Evolutionary conservation across 2,888 invertebrate genomes (phyloP).

Genomic region (Aphrophora alni): DNA sequence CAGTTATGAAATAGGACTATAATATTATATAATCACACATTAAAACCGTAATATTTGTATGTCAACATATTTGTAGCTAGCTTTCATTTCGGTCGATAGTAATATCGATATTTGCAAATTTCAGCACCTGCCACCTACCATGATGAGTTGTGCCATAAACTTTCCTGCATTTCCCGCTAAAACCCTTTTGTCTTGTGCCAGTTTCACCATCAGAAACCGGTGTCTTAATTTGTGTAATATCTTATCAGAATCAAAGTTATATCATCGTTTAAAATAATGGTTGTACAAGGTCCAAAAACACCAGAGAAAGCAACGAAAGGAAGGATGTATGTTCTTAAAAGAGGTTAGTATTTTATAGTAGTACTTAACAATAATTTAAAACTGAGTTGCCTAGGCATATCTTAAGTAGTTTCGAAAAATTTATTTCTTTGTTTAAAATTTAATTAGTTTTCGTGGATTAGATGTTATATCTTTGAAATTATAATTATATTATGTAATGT

Average conservation of each 20-base stretch:
- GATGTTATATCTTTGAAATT: too few relatives aligned
- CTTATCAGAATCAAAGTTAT: not conserved
- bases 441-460: too few relatives aligned
- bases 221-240: not conserved
- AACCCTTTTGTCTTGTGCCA: not conserved
- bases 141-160: not conserved
- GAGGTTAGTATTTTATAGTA: conserved; percentile 57
- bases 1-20: too few relatives aligned
- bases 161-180: not conserved
- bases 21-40: too few relatives aligned
- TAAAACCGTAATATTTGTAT: too few relatives aligned
- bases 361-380: not conserved
- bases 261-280: not conserved
- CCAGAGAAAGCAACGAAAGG: conserved; percentile 48
- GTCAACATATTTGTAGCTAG: too few relatives aligned
- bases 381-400: not conserved
- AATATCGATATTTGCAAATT: not conserved
- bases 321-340: conserved; percentile 62
- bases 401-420: too few relatives aligned
- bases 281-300: not conserved
- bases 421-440: too few relatives aligned
- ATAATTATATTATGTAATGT: too few relatives aligned
- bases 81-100: not conserved
- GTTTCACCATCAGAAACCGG: too few relatives aligned
- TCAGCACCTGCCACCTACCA: not conserved